Base-by-base conservation (phyloP, 2,797 vertebrate genomes). In the Enteromius thamalakanensis region DNA sequence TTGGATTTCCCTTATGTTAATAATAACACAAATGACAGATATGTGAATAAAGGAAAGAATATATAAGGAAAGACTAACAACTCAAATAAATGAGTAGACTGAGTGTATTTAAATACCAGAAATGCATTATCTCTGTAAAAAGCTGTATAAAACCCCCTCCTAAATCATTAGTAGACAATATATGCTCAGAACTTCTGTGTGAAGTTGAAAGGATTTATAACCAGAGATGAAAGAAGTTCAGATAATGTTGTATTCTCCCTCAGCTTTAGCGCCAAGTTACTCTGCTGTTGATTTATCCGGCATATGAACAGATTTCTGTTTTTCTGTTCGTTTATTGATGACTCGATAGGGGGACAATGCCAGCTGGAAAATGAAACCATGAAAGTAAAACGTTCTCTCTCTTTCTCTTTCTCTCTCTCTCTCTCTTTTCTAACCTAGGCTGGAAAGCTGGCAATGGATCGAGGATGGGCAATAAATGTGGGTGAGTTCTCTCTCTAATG, bases 381-480 rank as follows among this genome's bases (percentile, higher is more conserved):
- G 58, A 62, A 55, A 55, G 32, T 55, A 40, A 45, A 80, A 3
- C 19, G 3, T 49, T 49, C 3, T 65, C 5, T 64, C 32, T 65
- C 64, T 69, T 34, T 68, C 47, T 17, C 42, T 45, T 11, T 45
- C 11, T 45, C 37, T 40, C 37, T 40, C 4, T 34, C 6, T 76
- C 42, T n/a, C 70, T 74, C 17, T 53, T 19, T 77, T 62, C 3
- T n/a, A 6, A 68, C 62, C 89, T 84, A 99, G 98, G 97, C 98
- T 23, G 98, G 97, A 79, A 99, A 99, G 89, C 94, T 99, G 87
- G 97, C 98, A 26, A 86, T 99, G 84, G 98, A 99, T 17, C 92
- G 96, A 92, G 98, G 97, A 90, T 99, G 98, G 98, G 98, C 98
- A 17, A 96, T 99, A 90, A 99, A 99, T 3, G 92, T 99, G n/a